These are phyloP conservation scores for Zaprionus obscuricornis DNA, from an alignment of 2,888 invertebrate genomes.

Conservation along the genomic window DNA sequence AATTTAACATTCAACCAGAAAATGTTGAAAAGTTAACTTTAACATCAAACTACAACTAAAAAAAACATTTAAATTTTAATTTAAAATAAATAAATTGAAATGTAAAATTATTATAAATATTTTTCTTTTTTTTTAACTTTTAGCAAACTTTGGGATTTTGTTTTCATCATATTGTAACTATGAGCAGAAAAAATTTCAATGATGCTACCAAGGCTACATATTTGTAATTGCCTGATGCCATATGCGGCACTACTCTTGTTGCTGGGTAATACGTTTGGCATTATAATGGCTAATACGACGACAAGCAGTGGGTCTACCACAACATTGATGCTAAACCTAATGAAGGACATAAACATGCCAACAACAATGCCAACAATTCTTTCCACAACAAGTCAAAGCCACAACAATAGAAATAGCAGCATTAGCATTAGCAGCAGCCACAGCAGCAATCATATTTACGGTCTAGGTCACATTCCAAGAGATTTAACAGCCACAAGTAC, in stretches of 20 bases:
- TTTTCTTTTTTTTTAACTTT: too few species aligned
- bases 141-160: too few species aligned
- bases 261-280: conserved; percentile 5
- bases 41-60: too few species aligned
- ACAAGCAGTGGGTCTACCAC: not conserved
- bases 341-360: not conserved
- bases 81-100: too few species aligned
- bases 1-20: too few species aligned
- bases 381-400: not conserved
- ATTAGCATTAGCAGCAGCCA: not conserved
- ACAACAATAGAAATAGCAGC: not conserved
- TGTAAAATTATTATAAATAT: too few species aligned
- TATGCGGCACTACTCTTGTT: conserved; percentile 13
- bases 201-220: conserved; percentile 33
- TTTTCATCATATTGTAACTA: conserved; percentile 6
- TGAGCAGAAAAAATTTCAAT: conserved; percentile 20
- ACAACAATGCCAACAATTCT: conserved; percentile 5
- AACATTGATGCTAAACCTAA: not conserved
- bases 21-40: too few species aligned
- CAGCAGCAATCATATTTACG: not conserved
- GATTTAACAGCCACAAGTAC: not conserved
- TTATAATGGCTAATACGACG: not conserved
- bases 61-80: too few species aligned
- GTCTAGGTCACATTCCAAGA: not conserved
- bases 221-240: conserved; percentile 18